These are phyloP conservation scores for Syrista parreyssii DNA, from an alignment of 2,888 invertebrate species.

Conservation along the genomic window DNA sequence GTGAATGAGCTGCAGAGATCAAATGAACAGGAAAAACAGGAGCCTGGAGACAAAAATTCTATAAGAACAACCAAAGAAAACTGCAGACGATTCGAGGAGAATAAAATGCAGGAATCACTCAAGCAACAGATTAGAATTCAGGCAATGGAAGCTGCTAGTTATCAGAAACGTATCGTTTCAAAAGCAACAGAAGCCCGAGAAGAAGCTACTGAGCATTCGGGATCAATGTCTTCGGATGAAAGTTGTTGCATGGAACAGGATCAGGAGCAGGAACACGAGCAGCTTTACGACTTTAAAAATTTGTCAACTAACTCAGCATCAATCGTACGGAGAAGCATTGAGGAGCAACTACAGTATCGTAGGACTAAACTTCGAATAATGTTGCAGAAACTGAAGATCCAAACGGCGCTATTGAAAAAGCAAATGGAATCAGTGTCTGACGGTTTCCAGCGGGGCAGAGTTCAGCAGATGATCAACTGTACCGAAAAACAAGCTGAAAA, in stretches of 20 bases:
- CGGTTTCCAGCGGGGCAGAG: slow-evolving; percentile 27
- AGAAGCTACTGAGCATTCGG: background rate
- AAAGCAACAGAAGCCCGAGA: background rate
- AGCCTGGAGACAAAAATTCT: background rate
- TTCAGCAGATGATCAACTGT: slow-evolving; percentile 45
- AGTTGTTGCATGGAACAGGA: background rate
- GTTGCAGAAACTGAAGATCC: slow-evolving; percentile 44
- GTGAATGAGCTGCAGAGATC: background rate
- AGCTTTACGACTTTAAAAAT: background rate
- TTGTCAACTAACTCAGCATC: background rate
- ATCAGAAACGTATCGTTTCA: background rate
- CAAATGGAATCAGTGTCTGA: slow-evolving; percentile 1
- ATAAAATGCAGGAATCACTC: background rate
- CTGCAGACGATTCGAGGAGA: background rate
- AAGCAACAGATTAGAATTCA: background rate
- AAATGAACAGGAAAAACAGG: background rate
- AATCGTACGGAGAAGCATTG: slow-evolving; percentile 25
- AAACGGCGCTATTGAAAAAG: slow-evolving; percentile 1
- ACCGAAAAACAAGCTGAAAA: slow-evolving; percentile 52
- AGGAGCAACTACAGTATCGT: slow-evolving; percentile 36
- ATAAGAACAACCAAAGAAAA: background rate
- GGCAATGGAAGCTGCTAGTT: background rate
- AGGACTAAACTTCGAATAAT: slow-evolving; percentile 41
- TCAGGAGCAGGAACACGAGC: background rate
- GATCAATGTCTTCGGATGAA: background rate